These are phyloP conservation scores for Syndactyla subalaris DNA, from an alignment of 2,797 vertebrate species.

Conservation along the genomic window DNA sequence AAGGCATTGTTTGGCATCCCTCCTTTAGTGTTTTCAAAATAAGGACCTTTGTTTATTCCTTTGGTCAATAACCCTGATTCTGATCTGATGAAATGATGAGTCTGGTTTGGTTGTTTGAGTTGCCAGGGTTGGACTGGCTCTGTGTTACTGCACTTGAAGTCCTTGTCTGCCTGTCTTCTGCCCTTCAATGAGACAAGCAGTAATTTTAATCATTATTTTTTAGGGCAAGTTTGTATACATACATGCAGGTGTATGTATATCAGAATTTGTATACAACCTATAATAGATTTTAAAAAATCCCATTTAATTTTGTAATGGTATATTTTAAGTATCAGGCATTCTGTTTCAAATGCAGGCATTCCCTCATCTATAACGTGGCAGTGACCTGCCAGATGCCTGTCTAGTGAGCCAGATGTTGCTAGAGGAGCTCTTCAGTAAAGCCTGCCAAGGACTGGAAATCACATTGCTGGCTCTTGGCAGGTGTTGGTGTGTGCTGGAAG, in stretches of 20 bases:
- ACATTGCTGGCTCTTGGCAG: not conserved
- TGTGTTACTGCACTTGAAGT: not conserved
- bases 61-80: not conserved
- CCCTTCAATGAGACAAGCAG: not conserved
- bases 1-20: not conserved
- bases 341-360: not conserved
- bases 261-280: not conserved
- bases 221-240: not conserved
- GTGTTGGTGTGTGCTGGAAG: not conserved
- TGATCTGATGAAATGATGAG: not conserved
- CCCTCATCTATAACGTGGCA: not conserved
- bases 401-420: slow-evolving; percentile 22
- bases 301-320: no score
- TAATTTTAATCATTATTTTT: not conserved
- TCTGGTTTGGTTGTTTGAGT: not conserved
- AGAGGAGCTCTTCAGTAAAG: not conserved
- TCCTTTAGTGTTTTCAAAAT: not conserved
- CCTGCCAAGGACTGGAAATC: slow-evolving; percentile 9
- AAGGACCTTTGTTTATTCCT: not conserved
- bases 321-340: not conserved
- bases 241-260: fast-evolving
- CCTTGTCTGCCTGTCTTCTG: not conserved
- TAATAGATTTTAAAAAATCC: not conserved
- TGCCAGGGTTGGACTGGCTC: not conserved
- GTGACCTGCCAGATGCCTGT: not conserved